phyloP scores from a whole-genome alignment of 2,888 invertebrate genomes.

The Hirtodrosophila histrioides region DNA sequence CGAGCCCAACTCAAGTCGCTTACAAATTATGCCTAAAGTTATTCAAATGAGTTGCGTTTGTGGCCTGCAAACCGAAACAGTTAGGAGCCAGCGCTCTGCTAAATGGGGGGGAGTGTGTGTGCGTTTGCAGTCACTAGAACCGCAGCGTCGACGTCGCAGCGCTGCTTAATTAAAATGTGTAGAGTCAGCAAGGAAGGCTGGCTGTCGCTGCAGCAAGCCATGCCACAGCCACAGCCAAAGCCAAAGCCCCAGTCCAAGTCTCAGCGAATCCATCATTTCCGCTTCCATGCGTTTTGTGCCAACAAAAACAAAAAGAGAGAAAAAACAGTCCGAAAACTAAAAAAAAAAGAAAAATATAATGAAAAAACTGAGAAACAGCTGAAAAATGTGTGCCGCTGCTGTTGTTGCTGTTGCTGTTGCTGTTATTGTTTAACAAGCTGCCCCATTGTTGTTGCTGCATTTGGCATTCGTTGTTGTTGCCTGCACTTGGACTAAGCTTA shows the following conservation, averaged over 20 bases:
- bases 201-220: too few species aligned
- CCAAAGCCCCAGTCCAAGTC: conserved; percentile 33
- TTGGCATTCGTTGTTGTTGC: conserved; percentile 22
- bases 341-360: conserved; percentile 15
- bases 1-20: conserved; percentile 52
- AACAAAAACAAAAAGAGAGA: conserved; percentile 35
- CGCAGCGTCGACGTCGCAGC: conserved; percentile 36
- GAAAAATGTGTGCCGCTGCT: conserved; percentile 63
- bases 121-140: conserved; percentile 74
- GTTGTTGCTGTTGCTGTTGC: conserved; percentile 13
- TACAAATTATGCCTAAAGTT: conserved; percentile 78
- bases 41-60: conserved; percentile 77
- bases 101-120: not conserved
- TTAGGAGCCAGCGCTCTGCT: conserved; percentile 34
- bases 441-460: conserved; percentile 36
- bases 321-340: conserved; percentile 19
- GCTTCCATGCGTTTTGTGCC: conserved; percentile 83
- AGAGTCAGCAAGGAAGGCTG: conserved; percentile 56
- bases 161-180: conserved; percentile 81
- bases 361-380: conserved; percentile 68
- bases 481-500: conserved; percentile 41
- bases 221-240: conserved; percentile 35
- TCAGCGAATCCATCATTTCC: conserved; percentile 84
- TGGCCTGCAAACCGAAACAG: conserved; percentile 49
- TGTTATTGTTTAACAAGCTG: conserved; percentile 48